Conservation (phyloP, 2,888 invertebrate species). For the Xestobium rufovillosum region DNA sequence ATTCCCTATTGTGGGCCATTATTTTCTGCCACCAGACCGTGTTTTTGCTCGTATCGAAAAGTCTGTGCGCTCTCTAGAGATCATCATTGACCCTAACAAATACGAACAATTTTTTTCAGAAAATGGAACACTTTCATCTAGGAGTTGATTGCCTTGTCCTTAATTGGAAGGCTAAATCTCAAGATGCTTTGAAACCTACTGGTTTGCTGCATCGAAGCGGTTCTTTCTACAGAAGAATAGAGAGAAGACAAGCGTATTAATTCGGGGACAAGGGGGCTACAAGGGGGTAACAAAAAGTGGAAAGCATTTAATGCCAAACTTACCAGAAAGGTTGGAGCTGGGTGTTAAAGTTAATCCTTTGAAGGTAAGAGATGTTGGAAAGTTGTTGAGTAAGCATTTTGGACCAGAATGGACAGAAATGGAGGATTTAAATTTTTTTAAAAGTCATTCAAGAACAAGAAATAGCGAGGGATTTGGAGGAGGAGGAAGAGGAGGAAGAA, state of each 20-base stretch:
- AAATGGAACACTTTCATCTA: background rate
- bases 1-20: background rate
- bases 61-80: background rate
- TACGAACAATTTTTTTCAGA: background rate
- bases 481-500: background rate
- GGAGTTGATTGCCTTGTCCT: background rate
- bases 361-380: background rate
- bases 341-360: background rate
- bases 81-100: background rate
- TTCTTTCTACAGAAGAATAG: background rate
- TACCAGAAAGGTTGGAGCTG: background rate
- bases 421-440: background rate
- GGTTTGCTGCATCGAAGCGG: background rate
- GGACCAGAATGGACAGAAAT: background rate
- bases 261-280: background rate
- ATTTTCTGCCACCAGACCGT: background rate
- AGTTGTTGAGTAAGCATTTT: background rate
- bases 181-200: background rate
- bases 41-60: conserved; percentile 1
- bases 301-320: too few relatives aligned
- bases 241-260: background rate
- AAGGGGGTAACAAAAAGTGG: too few relatives aligned
- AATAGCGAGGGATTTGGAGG: too few relatives aligned
- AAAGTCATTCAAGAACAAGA: background rate
- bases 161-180: background rate